A percentile compares a stretch with the other conserved stretches of the same genome.
phyloP scores from a whole-genome alignment of 2,888 invertebrate species.

The Buathra laborator region DNA sequence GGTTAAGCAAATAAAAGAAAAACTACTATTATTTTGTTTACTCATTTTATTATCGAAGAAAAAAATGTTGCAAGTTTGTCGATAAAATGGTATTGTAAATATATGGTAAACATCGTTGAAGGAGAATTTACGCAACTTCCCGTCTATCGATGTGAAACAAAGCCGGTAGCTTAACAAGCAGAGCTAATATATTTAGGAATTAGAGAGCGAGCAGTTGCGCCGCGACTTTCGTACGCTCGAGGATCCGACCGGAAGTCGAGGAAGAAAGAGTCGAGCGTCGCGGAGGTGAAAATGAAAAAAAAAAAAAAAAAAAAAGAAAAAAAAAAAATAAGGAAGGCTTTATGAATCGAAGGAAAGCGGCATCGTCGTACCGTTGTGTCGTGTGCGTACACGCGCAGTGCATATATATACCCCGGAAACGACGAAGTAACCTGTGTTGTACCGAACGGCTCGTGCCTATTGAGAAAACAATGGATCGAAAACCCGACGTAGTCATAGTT shows the following conservation, averaged over 20 bases:
- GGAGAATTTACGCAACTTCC: too few species aligned
- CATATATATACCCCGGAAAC: conserved; percentile 57
- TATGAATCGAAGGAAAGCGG: conserved; percentile 62
- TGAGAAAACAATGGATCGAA: conserved; percentile 63
- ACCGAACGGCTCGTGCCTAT: conserved; percentile 57
- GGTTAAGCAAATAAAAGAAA: neutral
- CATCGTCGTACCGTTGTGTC: conserved; percentile 47
- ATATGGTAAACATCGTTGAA: too few species aligned
- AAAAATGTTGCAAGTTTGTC: neutral
- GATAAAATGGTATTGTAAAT: too few species aligned
- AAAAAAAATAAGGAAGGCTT: conserved; percentile 18
- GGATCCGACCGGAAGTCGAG: conserved; percentile 56
- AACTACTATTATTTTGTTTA: neutral
- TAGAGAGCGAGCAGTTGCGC: neutral
- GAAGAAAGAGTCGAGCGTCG: conserved; percentile 51
- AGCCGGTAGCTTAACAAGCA: too few species aligned
- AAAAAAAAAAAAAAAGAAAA: conserved; percentile 18
- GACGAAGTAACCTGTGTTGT: conserved; percentile 31
- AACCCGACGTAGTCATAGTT: conserved; percentile 34
- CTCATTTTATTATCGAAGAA: neutral
- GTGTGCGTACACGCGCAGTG: neutral
- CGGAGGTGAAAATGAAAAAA: conserved; percentile 15
- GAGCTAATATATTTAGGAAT: neutral
- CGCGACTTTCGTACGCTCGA: neutral
- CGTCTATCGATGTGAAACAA: too few species aligned